Base-by-base conservation (phyloP, 2,797 vertebrate species). In the Mus minutoides region DNA sequence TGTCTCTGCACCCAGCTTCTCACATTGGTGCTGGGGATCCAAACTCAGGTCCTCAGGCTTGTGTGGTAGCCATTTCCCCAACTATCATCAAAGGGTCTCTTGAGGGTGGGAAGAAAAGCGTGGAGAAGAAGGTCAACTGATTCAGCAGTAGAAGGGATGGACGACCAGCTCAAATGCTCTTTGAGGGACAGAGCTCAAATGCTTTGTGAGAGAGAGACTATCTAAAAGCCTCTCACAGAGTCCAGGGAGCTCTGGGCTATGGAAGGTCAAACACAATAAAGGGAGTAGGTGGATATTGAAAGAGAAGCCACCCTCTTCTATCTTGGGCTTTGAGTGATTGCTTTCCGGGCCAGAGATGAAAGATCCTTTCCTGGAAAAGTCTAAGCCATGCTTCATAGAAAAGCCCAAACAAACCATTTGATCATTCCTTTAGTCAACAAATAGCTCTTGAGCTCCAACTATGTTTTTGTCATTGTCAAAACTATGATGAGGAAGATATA, bases 311-410 rank as follows among this genome's bases (percentile, higher is more conserved):
- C 22, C 17, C 16, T 29, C 12, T 40, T 26, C 37, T 43, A 4
- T 90, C 40, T 43, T 34, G 24, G 29, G n/a, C 46, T 37, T 37
- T 87, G 46, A 77, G 67, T 22, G 31, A 88, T 87, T 26, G 49
- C 37, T 78, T 82, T 78, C 60, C 17, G 62, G 76, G 19, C 40
- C 31, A 80, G 52, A 89, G 52, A 89, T 0, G 1, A 7, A n/a
- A 95, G 49, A 82, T 77, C 76, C 43, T 88, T 88, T 73, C 49
- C 73, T 92, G 58, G 37, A 88, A 88, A 69, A 79, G 69, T 89
- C 54, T 31, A 92, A 93, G n/a, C 34, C 52, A 43, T 62, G 46
- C 21, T 54, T 14, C 6, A 82, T 22, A 75, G 54, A 87, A 69
- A 90, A 80, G 75, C 0, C 3, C 40, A 56, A 31, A 34, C 10